Evolutionary conservation across 1,140 invertebrate genomes (phyloP).

Genomic region (Lithobius niger): DNA sequence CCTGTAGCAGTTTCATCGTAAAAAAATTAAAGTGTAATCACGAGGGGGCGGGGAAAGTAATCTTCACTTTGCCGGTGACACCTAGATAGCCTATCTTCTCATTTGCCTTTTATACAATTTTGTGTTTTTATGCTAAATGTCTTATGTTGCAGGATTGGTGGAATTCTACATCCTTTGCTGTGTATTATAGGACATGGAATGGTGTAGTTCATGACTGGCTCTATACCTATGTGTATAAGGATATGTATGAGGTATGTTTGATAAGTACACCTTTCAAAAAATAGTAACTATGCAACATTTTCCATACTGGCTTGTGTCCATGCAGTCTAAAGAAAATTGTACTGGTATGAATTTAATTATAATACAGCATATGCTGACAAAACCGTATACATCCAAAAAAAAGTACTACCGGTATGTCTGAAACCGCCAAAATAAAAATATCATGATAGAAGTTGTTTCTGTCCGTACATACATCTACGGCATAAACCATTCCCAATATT

Average conservation of each 20-base stretch:
- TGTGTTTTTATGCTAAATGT: too few relatives aligned
- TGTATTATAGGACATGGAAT: constrained; percentile 88
- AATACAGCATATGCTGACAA: constrained; percentile 69
- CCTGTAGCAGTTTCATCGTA: too few relatives aligned
- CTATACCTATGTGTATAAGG: constrained; percentile 79
- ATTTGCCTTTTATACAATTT: too few relatives aligned
- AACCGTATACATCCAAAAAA: constrained; percentile 55
- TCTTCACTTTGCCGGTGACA: too few relatives aligned
- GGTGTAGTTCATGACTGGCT: constrained; percentile 89
- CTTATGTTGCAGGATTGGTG: constrained; percentile 90
- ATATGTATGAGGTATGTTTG: constrained; percentile 48
- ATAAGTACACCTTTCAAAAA: constrained; percentile 39
- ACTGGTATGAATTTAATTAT: background rate
- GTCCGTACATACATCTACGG: too few relatives aligned
- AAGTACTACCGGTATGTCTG: constrained; percentile 77
- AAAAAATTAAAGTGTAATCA: too few relatives aligned
- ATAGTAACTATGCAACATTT: background rate
- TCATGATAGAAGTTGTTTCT: too few relatives aligned
- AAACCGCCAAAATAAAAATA: too few relatives aligned
- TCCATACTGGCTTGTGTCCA: background rate
- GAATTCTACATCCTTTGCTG: constrained; percentile 64
- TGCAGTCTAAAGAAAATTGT: too few relatives aligned
- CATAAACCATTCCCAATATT: too few relatives aligned
- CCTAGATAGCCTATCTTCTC: too few relatives aligned
- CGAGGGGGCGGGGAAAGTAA: too few relatives aligned